Evolutionary conservation across 2,888 invertebrate species (phyloP).

Genomic region (Zootermopsis nevadensis): DNA sequence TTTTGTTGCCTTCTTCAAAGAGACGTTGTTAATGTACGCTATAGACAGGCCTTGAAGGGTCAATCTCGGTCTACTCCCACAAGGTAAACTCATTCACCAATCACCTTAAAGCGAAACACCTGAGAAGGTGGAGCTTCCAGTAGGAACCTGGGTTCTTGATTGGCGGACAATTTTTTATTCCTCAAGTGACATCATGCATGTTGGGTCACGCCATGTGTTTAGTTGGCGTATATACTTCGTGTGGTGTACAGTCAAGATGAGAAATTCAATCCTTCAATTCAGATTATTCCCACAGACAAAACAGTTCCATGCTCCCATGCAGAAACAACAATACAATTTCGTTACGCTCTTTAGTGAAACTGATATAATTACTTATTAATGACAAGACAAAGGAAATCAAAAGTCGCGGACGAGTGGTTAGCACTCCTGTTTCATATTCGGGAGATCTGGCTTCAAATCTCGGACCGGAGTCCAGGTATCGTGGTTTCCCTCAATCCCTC

Average conservation of each 20-base stretch:
- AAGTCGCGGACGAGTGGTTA: too few relatives aligned
- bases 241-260: neutral
- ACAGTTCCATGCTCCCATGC: too few relatives aligned
- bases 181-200: conserved; percentile 49
- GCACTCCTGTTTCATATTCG: too few relatives aligned
- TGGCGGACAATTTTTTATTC: conserved; percentile 49
- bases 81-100: conserved; percentile 47
- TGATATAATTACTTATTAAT: too few relatives aligned
- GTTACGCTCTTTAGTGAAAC: too few relatives aligned
- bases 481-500: too few relatives aligned
- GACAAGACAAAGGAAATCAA: too few relatives aligned
- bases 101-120: conserved; percentile 44
- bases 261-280: neutral
- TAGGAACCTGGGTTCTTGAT: conserved; percentile 43
- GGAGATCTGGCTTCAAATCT: too few relatives aligned
- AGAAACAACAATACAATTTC: too few relatives aligned
- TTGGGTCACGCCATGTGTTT: conserved; percentile 49
- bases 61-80: conserved; percentile 48
- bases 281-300: neutral
- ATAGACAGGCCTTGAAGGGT: conserved; percentile 41
- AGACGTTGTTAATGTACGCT: conserved; percentile 4
- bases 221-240: neutral
- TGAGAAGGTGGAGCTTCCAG: conserved; percentile 45
- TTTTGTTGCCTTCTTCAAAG: conserved; percentile 26
- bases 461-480: too few relatives aligned